phyloP scores from a whole-genome alignment of 1,140 invertebrate species.

The Radopholus similis region DNA sequence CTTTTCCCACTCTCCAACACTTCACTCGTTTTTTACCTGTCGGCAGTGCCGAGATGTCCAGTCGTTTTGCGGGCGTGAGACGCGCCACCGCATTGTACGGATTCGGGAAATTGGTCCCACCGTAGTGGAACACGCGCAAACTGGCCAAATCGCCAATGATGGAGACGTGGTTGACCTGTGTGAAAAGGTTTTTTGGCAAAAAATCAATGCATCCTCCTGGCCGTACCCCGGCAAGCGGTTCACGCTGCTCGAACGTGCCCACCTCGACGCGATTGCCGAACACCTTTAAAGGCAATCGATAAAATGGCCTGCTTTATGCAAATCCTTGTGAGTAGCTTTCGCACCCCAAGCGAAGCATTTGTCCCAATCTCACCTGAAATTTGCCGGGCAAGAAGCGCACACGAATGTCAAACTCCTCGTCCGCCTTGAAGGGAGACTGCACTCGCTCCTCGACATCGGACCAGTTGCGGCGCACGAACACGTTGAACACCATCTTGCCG shows the following conservation, averaged over 20 bases:
- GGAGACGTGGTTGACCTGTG: slow-evolving; percentile 52
- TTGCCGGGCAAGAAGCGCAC: slow-evolving; percentile 55
- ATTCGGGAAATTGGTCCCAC: slow-evolving; percentile 49
- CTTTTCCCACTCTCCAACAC: no score
- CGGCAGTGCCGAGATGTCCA: slow-evolving; percentile 55
- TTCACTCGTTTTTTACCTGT: no score
- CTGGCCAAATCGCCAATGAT: slow-evolving; percentile 52
- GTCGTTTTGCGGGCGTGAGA: slow-evolving; percentile 50
- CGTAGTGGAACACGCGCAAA: slow-evolving; percentile 56
- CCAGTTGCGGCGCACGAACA: slow-evolving; percentile 55
- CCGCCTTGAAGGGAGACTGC: slow-evolving; percentile 53
- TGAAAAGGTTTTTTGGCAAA: neutral
- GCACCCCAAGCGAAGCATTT: no score
- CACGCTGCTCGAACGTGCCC: slow-evolving; percentile 54
- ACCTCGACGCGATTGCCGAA: slow-evolving; percentile 54
- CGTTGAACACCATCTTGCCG: slow-evolving; percentile 59
- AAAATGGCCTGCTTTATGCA: neutral
- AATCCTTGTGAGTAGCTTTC: neutral
- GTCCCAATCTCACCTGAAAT: slow-evolving; percentile 43
- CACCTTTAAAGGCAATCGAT: slow-evolving; percentile 43
- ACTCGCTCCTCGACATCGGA: slow-evolving; percentile 54
- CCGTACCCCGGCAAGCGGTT: slow-evolving; percentile 50
- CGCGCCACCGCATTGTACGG: slow-evolving; percentile 57
- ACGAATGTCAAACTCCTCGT: slow-evolving; percentile 54
- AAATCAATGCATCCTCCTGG: no score